Evolutionary conservation across 1,140 invertebrate genomes (phyloP), one percentile per base, ranked within the genome.

Genomic region (Aphaenogaster rudis): DNA sequence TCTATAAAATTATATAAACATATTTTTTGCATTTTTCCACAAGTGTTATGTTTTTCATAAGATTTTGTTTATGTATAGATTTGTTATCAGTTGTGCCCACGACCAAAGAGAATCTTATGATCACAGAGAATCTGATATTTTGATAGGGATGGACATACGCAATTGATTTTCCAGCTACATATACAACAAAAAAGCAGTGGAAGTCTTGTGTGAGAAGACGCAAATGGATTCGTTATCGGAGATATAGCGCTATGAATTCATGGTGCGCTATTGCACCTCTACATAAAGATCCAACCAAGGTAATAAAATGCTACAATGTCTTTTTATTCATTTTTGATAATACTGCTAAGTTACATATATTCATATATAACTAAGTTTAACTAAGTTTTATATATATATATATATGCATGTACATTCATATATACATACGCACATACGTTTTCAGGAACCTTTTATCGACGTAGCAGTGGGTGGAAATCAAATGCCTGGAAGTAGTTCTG

Each of bases 261-360:
- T 99, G 98, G 98, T 98, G 98, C 96, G 97, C 97, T 64, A 98
- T 99, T 93, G 97, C 98, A 66, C 97, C 98, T 21, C 96, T 98
- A 85, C 97, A 98, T 93, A 98, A 98, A 96, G 98, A 98, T 96
- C 97, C 98, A 52, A 98, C 98, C 0, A 97, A 98, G 95, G 98
- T 96, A 74, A 89, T 15, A 28, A 15, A 54, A 74, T 42, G 9
- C 52, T 72, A n/a, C 45, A 64, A 61, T n/a, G n/a, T 50, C 54
- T 86, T 7, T 52, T 57, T 45, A 66, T 66, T 5, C 13, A 45
- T 33, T 13, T 52, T 45, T 28, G 21, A 28, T 45, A 45, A 45
- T 45, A 39, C 66, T 50, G 6, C 5, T 45, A 28, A 33, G 28
- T 28, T 28, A 28, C 28, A 28, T 28, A 28, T 28, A 28, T 28